Base-by-base conservation (phyloP, 2,113 vertebrate species). In the Larimichthys crocea region DNA sequence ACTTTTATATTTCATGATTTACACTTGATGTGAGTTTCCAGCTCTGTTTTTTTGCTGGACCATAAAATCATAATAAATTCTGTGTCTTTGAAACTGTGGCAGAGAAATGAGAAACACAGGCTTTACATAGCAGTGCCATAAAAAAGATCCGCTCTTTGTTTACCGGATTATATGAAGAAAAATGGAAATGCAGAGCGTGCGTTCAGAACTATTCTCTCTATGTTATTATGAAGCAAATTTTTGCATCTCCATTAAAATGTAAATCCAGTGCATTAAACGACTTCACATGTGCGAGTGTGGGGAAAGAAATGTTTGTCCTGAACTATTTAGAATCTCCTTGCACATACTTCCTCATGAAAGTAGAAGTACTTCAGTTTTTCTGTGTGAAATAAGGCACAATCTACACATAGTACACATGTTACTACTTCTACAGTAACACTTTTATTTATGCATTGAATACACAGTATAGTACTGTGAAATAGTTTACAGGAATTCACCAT, bases 61-160 rank as follows among this genome's bases (percentile, higher is more conserved):
- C 22, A 29, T 80, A 82, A 84, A 84, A 61, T 66, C 29, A 56
- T 40, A 72, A 69, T 74, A 76, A 87, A 84, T 86, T 40, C 68
- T 60, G 22, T 46, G 62, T 53, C 66, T 83, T 69, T 82, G 57
- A 76, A 73, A 60, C 26, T 66, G 3, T 40, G 35, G 52, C 60
- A 35, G 75, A 46, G 9, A 74, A 83, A 85, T 70, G 68, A 76
- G 88, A 87, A 83, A 80, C 69, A 24, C 86, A 85, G 86, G 52
- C 42, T 55, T 59, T 24, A 22, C 3, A 50, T 10, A n/a, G 24
- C 15, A 24, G n/a, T 17, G 35, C 10, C 46, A 46, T 44, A 5
- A 46, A 52, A 46, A 49, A 2, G 29, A 64, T 26, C 26, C 7
- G 22, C 19, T 66, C 46, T 80, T 49, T 69, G 26, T 88, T 84